Conservation (phyloP, 1,140 invertebrate species). For the Hormaphis cornu region DNA sequence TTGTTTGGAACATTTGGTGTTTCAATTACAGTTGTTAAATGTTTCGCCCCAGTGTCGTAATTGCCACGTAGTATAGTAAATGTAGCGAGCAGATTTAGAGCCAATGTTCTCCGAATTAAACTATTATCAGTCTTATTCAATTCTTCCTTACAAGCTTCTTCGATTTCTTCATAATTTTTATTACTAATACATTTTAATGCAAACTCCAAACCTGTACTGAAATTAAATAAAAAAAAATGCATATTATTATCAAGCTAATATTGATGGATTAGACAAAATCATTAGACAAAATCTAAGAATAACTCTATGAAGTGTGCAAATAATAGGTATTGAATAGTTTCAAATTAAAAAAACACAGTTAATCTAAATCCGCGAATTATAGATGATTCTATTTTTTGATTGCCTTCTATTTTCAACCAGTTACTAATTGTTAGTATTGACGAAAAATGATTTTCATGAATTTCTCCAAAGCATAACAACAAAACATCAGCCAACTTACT, state of each 20-base stretch:
- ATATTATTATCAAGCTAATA: no score
- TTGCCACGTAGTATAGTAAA: slow-evolving; percentile 69
- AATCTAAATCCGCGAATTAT: no score
- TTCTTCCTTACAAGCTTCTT: slow-evolving; percentile 69
- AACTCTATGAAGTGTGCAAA: no score
- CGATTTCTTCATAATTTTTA: slow-evolving; percentile 66
- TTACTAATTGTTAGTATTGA: no score
- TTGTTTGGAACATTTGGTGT: slow-evolving; percentile 49
- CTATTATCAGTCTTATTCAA: slow-evolving; percentile 51
- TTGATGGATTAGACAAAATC: no score
- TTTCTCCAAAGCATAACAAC: not conserved
- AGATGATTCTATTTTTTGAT: no score
- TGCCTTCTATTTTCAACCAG: no score
- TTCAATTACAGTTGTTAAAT: slow-evolving; percentile 57
- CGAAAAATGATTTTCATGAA: no score
- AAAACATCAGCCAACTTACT: not conserved
- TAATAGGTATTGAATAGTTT: no score
- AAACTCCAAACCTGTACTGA: slow-evolving; percentile 51
- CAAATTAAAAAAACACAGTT: no score
- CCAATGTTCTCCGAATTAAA: slow-evolving; percentile 50
- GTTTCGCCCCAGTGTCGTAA: slow-evolving; percentile 57
- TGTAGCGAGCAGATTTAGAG: slow-evolving; percentile 67
- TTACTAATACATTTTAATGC: slow-evolving; percentile 57
- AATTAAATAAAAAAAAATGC: slow-evolving; percentile 19
- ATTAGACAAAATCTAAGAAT: no score